Conservation (phyloP, 2,888 invertebrate genomes). For the Podotricha telesiphe region DNA sequence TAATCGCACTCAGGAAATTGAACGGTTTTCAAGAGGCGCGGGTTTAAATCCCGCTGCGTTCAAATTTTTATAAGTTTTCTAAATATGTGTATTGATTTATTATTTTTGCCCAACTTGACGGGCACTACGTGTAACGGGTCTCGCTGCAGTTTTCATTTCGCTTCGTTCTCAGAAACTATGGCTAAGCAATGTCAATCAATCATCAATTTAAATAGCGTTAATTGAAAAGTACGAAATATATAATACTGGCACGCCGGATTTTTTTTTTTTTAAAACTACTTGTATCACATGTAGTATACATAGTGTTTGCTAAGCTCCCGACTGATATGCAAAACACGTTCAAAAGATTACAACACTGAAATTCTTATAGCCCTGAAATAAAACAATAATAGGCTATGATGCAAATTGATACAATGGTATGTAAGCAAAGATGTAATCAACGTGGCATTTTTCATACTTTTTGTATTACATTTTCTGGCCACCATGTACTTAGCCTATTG, state of each 20-base stretch:
- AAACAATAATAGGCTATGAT: conserved; percentile 8
- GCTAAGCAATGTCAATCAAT: not conserved
- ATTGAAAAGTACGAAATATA: not conserved
- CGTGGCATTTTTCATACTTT: not conserved
- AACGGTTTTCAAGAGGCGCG: too few species aligned
- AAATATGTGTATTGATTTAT: conserved; percentile 28
- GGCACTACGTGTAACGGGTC: not conserved
- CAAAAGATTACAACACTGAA: not conserved
- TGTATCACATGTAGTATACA: too few species aligned
- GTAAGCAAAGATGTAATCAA: not conserved
- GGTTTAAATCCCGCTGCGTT: too few species aligned
- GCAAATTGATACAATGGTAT: not conserved
- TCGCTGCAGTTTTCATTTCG: conserved; percentile 4
- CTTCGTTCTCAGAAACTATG: not conserved
- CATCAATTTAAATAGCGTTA: not conserved
- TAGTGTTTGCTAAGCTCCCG: too few species aligned
- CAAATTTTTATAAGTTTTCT: too few species aligned
- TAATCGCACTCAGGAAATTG: too few species aligned
- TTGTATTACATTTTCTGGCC: not conserved
- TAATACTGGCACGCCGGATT: not conserved
- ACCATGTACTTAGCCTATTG: not conserved
- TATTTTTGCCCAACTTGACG: conserved; percentile 10
- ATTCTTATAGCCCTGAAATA: not conserved
- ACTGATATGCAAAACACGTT: too few species aligned
- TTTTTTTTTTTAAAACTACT: not conserved